phyloP scores from a whole-genome alignment of 2,888 invertebrate species.

The Trichogramma dendrolimi region DNA sequence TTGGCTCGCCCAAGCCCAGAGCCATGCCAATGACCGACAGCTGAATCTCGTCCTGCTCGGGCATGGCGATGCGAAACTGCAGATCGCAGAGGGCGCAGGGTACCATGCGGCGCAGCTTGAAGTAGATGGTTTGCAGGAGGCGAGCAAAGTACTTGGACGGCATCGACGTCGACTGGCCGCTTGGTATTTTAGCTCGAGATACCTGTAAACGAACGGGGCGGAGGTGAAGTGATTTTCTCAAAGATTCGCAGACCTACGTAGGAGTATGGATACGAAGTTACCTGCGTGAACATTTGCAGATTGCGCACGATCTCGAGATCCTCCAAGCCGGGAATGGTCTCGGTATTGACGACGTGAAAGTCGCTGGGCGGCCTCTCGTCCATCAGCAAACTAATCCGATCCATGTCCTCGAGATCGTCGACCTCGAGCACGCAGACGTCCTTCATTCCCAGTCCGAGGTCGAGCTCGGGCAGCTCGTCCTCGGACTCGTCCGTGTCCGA shows the following conservation, averaged over 20 bases:
- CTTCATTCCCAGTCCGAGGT: constrained; percentile 70
- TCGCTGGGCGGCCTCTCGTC: constrained; percentile 72
- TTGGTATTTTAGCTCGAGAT: constrained; percentile 59
- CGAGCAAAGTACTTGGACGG: constrained; percentile 56
- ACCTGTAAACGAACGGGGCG: constrained; percentile 52
- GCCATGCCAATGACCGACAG: constrained; percentile 74
- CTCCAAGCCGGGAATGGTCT: constrained; percentile 68
- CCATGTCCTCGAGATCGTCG: constrained; percentile 78
- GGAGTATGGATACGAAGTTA: constrained; percentile 55
- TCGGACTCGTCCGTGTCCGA: constrained; percentile 67
- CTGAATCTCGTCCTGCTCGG: constrained; percentile 77
- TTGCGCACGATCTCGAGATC: constrained; percentile 66
- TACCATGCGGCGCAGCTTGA: constrained; percentile 82
- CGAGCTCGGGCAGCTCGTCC: constrained; percentile 64
- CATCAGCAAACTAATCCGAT: constrained; percentile 69
- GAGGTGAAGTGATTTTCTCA: too few species aligned
- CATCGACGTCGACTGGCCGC: constrained; percentile 53
- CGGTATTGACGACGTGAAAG: constrained; percentile 75
- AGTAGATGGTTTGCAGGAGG: constrained; percentile 67
- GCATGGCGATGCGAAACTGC: constrained; percentile 77
- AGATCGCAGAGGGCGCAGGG: constrained; percentile 83
- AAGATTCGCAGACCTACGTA: background rate
- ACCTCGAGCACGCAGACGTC: constrained; percentile 78
- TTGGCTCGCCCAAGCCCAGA: constrained; percentile 65
- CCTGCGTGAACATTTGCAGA: constrained; percentile 81